Base-by-base conservation (phyloP, 1,140 invertebrate genomes). In the Apocrypta bakeri region DNA sequence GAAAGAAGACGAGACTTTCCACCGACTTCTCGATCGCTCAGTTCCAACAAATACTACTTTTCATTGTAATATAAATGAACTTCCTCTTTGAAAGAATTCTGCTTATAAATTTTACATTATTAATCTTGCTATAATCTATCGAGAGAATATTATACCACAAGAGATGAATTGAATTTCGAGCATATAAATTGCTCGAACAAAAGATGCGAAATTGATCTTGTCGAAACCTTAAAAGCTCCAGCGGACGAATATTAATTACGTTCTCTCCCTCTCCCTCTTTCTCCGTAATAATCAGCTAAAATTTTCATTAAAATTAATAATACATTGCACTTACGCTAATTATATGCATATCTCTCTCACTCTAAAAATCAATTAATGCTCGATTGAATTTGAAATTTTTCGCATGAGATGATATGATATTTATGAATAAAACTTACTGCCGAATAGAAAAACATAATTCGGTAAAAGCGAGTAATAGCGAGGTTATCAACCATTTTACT, bases 381-480 rank as follows among this genome's bases (percentile, higher is more conserved):
- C 24, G 25, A 66, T 66, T 7, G 2, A 66, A 66, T 27, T 66
- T 24, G 3, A 66, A 66, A 66, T 66, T 66, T 11, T 12, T n/a
- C n/a, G n/a, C n/a, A n/a, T n/a, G n/a, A n/a, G n/a, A n/a, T n/a
- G n/a, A n/a, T n/a, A n/a, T n/a, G n/a, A n/a, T n/a, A n/a, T n/a
- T n/a, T n/a, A n/a, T n/a, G n/a, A n/a, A n/a, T n/a, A n/a, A n/a
- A n/a, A n/a, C n/a, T n/a, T 1, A 64, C 24, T 1, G 25, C 25
- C 8, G 12, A 66, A 66, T 66, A 29, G 37, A 63, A 75, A 31
- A 66, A 74, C 42, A 77, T 33, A 69, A 82, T 27, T 40, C n/a
- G 6, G 14, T 71, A 79, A 61, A 27, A 64, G 66, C 9, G 40
- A 24, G 63, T 42, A 64, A 64, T 64, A 24, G 7, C 63, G 2